phyloP scores from a whole-genome alignment of 1,140 invertebrate species.

The Drosophila ambigua region DNA sequence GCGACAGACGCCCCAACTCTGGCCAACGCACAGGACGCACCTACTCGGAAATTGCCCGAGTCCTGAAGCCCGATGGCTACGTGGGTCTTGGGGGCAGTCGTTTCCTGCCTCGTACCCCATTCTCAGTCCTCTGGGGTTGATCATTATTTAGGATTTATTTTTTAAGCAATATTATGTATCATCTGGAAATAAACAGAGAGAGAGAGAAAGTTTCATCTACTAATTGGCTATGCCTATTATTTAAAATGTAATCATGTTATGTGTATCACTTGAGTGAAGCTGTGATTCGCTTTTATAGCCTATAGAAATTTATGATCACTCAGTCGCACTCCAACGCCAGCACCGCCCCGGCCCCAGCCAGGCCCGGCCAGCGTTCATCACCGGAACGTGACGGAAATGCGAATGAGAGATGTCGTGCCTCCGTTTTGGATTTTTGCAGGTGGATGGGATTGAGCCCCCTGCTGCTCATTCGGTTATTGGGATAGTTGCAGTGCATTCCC shows the following conservation, averaged over 20 bases:
- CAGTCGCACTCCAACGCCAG: constrained; percentile 3
- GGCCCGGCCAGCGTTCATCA: constrained; percentile 19
- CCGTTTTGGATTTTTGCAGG: not conserved
- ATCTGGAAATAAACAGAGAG: constrained; percentile 26
- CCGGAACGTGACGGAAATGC: constrained; percentile 53
- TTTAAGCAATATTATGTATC: constrained; percentile 41
- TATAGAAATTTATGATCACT: constrained; percentile 43
- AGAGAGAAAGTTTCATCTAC: constrained; percentile 25
- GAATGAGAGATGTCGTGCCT: constrained; percentile 30
- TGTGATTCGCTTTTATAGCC: too few species aligned
- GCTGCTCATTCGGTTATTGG: constrained; percentile 19
- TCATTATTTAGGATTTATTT: not conserved
- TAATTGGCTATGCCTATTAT: constrained; percentile 3
- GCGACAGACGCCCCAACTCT: constrained; percentile 1
- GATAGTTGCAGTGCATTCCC: constrained; percentile 22
- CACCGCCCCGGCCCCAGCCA: too few species aligned
- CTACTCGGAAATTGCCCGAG: constrained; percentile 48
- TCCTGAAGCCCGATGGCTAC: constrained; percentile 50
- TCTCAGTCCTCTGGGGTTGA: constrained; percentile 51
- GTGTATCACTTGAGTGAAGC: too few species aligned
- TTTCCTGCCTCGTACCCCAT: constrained; percentile 42
- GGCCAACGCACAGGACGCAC: constrained; percentile 65
- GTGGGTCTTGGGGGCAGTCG: constrained; percentile 54
- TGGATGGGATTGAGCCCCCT: constrained; percentile 1
- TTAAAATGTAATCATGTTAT: too few species aligned